Base-by-base conservation (phyloP, 2,113 vertebrate species). In the Scartelaos histophorus region DNA sequence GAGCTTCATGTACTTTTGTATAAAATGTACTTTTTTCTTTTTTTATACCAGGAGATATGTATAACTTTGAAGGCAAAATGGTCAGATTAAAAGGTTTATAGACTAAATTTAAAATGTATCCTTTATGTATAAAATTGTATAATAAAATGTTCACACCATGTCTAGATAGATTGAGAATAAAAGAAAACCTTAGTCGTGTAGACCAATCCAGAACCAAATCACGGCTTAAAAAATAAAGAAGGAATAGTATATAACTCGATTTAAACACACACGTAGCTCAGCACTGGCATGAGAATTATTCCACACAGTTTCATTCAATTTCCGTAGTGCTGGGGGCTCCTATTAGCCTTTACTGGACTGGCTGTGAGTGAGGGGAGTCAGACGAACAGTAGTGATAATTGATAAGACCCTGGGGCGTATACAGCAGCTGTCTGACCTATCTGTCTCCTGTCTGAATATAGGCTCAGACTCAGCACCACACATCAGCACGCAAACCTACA, bases 361-460 rank as follows among this genome's bases (percentile, higher is more conserved):
- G 16, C 71, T 15, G 60, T 47, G 43, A 51, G 64, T 19, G 51
- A 49, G 70, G 10, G 4, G 24, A 58, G 70, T 25, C 43, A 80
- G 66, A 70, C 56, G 12, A 5, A 38, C 43, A 49, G 35, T 12
- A 76, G 83, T 66, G 67, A 73, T 85, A 83, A 85, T 69, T 80
- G 75, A 83, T 74, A 78, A 69, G 24, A 35, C 71, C 69, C 61
- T 1, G 17, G 60, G 78, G 72, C 22, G 66, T 47, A 78, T 38
- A 16, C 64, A 74, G 82, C 82, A 81, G 80, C 72, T 86, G 76
- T 78, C 75, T 76, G 74, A 69, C 21, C 43, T 80, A 74, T 60
- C 67, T 34, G 70, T 78, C 58, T 49, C 67, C 43, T 54, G 46
- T 73, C 62, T 43, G 65, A 82, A 78, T 60, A 71, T 9, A 16